Evolutionary conservation across 2,113 vertebrate species (phyloP).

Genomic region (Phoxinus phoxinus): DNA sequence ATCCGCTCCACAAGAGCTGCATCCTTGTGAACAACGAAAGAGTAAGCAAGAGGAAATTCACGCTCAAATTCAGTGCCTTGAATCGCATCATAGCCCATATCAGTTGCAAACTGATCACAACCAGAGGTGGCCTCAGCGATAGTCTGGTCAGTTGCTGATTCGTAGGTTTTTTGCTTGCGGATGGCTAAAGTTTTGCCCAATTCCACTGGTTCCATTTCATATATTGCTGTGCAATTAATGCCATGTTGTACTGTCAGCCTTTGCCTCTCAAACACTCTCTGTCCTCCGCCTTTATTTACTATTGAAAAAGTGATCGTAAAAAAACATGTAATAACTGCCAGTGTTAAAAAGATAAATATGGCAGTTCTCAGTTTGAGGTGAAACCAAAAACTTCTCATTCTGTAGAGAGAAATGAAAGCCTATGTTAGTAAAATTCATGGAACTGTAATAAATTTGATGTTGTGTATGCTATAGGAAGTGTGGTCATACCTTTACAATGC

Average conservation of each 20-base stretch:
- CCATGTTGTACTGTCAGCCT: constrained; percentile 67
- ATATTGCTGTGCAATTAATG: constrained; percentile 83
- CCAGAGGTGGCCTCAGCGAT: constrained; percentile 75
- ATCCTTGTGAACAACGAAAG: constrained; percentile 91
- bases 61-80: constrained; percentile 76
- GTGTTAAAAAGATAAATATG: constrained; percentile 48
- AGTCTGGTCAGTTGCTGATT: constrained; percentile 80
- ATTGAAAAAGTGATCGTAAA: constrained; percentile 36
- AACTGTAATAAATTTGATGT: not conserved
- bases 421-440: not conserved
- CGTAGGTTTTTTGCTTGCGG: constrained; percentile 67
- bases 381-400: constrained; percentile 78
- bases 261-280: constrained; percentile 63
- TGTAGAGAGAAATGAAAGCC: constrained; percentile 63
- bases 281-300: constrained; percentile 52
- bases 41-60: constrained; percentile 87
- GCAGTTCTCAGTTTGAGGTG: constrained; percentile 67
- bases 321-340: constrained; percentile 44
- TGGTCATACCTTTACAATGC: not conserved
- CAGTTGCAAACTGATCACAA: constrained; percentile 76
- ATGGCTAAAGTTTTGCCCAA: constrained; percentile 85
- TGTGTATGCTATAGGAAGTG: not conserved
- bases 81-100: constrained; percentile 77
- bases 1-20: constrained; percentile 90
- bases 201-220: constrained; percentile 85